phyloP scores from a whole-genome alignment of 2,888 invertebrate species.

The Caenorhabditis japonica region DNA sequence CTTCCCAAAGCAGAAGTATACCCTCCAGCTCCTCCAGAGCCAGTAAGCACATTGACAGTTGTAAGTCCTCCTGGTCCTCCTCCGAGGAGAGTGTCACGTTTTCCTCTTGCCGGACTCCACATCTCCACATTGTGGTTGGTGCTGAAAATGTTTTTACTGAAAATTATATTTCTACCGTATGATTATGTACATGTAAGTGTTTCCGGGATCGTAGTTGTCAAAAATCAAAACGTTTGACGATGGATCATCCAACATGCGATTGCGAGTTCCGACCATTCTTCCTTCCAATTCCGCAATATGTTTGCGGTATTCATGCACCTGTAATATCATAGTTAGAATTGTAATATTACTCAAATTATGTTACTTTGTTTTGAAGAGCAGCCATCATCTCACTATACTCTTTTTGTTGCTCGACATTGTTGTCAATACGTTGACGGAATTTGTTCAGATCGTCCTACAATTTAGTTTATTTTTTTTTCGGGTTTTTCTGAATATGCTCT shows the following conservation, averaged over 20 bases:
- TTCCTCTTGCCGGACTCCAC: conserved; percentile 54
- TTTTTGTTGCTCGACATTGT: conserved; percentile 75
- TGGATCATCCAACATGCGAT: conserved; percentile 59
- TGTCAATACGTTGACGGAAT: conserved; percentile 75
- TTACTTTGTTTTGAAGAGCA: conserved; percentile 74
- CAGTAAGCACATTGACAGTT: conserved; percentile 40
- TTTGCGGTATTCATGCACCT: conserved; percentile 75
- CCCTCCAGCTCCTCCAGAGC: conserved; percentile 41
- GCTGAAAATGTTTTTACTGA: conserved; percentile 25
- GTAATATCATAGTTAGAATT: conserved; percentile 23
- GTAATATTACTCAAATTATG: too few relatives aligned
- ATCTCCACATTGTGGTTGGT: conserved; percentile 55
- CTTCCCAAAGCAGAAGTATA: conserved; percentile 22
- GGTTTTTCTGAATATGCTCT: not conserved
- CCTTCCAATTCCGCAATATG: conserved; percentile 75
- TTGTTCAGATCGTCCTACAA: conserved; percentile 74
- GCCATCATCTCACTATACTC: conserved; percentile 76
- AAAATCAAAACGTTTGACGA: conserved; percentile 48
- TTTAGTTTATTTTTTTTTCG: not conserved
- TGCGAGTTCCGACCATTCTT: conserved; percentile 64
- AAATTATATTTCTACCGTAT: not conserved
- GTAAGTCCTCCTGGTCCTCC: conserved; percentile 43
- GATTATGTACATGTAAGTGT: conserved; percentile 46
- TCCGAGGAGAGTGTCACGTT: conserved; percentile 37
- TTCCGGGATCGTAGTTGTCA: conserved; percentile 54